A percentile compares a stretch with the other conserved stretches of the same genome.
Evolutionary conservation across 2,888 invertebrate species (phyloP).

Genomic region (Plagodis dolabraria): DNA sequence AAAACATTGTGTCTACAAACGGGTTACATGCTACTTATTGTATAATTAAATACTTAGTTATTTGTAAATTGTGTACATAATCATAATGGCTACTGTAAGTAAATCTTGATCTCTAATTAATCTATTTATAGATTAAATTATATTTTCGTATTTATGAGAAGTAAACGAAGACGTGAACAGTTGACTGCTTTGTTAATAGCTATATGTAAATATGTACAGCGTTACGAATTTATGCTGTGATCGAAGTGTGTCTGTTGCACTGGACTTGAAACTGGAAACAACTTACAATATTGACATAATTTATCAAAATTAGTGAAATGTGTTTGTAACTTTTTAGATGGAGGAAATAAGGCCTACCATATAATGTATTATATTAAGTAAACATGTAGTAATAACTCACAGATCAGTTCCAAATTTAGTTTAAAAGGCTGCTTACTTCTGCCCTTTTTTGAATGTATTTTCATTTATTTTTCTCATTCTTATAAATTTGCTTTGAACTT

Average conservation of each 20-base stretch:
- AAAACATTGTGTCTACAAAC: slow-evolving; percentile 40
- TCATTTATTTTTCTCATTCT: no score
- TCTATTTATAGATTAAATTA: slow-evolving; percentile 71
- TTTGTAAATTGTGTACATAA: slow-evolving; percentile 38
- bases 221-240: slow-evolving; percentile 69
- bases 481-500: no score
- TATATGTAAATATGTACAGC: slow-evolving; percentile 74
- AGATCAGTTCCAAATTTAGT: no score
- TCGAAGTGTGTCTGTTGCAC: slow-evolving; percentile 46
- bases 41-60: slow-evolving; percentile 36
- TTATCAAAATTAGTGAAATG: not conserved
- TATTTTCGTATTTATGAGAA: slow-evolving; percentile 73
- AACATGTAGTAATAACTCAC: no score
- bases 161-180: slow-evolving; percentile 39
- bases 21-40: slow-evolving; percentile 62
- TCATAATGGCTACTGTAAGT: slow-evolving; percentile 46
- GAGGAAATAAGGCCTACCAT: no score
- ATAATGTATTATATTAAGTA: no score
- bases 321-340: no score
- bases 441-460: no score
- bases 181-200: slow-evolving; percentile 64
- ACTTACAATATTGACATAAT: not conserved
- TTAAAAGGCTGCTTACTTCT: no score
- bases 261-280: slow-evolving; percentile 23
- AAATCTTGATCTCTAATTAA: slow-evolving; percentile 75